A percentile compares a stretch with the other conserved stretches of the same genome.
These are phyloP conservation scores for Drosophila fungiperda DNA, from an alignment of 2,888 invertebrate genomes.

Conservation along the genomic window DNA sequence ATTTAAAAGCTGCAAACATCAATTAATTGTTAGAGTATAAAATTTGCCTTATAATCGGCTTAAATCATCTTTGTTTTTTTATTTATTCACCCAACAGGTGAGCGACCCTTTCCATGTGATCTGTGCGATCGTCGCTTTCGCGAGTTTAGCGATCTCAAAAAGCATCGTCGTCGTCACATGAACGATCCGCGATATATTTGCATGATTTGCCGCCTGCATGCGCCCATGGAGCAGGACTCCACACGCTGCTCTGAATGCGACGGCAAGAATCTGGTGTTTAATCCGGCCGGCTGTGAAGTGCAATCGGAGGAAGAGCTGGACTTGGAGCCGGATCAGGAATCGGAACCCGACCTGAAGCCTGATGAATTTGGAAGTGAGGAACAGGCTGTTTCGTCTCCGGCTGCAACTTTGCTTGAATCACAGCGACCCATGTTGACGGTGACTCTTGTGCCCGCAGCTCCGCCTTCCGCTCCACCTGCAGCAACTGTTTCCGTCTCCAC, in stretches of 20 bases:
- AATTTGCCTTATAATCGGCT: neutral
- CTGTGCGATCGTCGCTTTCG: constrained; percentile 84
- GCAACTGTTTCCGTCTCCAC: constrained; percentile 7
- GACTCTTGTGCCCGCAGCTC: constrained; percentile 44
- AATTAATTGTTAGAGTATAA: neutral
- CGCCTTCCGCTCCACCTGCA: constrained; percentile 15
- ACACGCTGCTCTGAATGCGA: constrained; percentile 83
- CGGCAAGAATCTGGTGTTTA: constrained; percentile 70
- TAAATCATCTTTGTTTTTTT: too few species aligned
- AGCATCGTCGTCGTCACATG: constrained; percentile 83
- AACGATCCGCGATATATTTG: constrained; percentile 81
- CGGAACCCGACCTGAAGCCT: constrained; percentile 16
- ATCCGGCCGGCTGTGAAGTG: constrained; percentile 26
- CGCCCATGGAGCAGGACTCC: constrained; percentile 81
- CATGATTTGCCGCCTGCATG: constrained; percentile 81
- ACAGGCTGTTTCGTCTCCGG: constrained; percentile 2
- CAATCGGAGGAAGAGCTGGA: constrained; percentile 9
- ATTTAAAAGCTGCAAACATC: neutral
- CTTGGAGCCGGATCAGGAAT: constrained; percentile 3
- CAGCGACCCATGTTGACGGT: constrained; percentile 44
- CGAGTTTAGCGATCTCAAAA: constrained; percentile 84
- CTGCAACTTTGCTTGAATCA: neutral
- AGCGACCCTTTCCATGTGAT: constrained; percentile 84
- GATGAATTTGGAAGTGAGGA: constrained; percentile 6
- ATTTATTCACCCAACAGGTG: constrained; percentile 64